Evolutionary conservation across 2,797 vertebrate species (phyloP), one percentile per base, ranked within the genome.

Genomic region (Micromesistius poutassou): DNA sequence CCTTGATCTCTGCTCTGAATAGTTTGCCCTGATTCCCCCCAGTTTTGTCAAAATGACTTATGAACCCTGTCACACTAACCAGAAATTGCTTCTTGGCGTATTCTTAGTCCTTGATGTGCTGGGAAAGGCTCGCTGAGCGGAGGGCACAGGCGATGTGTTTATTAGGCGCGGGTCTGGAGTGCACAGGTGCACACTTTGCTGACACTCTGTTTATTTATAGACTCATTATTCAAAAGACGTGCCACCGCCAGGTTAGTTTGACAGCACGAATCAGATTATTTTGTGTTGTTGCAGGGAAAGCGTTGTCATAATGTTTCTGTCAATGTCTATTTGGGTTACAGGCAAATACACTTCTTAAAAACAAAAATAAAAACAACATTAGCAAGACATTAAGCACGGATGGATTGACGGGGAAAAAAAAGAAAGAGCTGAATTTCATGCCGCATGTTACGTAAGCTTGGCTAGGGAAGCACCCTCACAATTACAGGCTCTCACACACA

Each of bases 151-250:
- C 7, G 16, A 33, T 75, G 22, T 77, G 79, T 79, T 87, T 88
- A 42, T 75, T 89, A 88, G 87, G 86, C 86, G 88, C 4, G 19
- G 16, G 46, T 50, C 46, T 84, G 30, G 30, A 81, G 71, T 78
- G 81, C 40, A 76, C 13, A 86, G 79, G 72, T 1, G 25, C 62
- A 76, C 74, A 28, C 8, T 46, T 71, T 75, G 79, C 82, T 89
- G 85, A 84, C 81, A 66, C 66, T 6, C 40, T 62, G 73, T 55
- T 55, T 75, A 50, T 89, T 84, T 80, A 79, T 80, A 62, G 33
- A 75, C 50, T 35, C 74, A 42, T 84, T 79, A 81, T 82, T 80
- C 81, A 31, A 31, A 38, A 28, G 74, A 42, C 80, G 75, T 78
- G 16, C 46, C 46, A 22, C 16, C 46, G 4, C 46, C 16, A 22